These are phyloP conservation scores for Sturmia bella DNA, from an alignment of 2,888 invertebrate species.

Conservation along the genomic window DNA sequence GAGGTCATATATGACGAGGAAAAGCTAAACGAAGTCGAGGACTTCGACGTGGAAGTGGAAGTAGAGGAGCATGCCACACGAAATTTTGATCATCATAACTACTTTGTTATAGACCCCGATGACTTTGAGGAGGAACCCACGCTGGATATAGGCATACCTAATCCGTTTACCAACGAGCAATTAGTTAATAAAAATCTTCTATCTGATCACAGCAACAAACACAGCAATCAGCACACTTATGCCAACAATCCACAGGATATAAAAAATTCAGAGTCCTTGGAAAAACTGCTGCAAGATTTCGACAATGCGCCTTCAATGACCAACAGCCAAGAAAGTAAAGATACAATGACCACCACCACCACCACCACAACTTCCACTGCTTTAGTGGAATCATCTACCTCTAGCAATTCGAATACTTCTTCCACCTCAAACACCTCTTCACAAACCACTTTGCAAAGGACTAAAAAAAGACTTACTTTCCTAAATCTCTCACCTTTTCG, in stretches of 20 bases:
- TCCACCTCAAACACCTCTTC: constrained; percentile 72
- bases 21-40: constrained; percentile 40
- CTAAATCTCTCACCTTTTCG: constrained; percentile 80
- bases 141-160: constrained; percentile 78
- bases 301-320: constrained; percentile 75
- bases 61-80: neutral
- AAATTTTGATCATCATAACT: constrained; percentile 81
- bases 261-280: constrained; percentile 71
- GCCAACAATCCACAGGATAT: constrained; percentile 50
- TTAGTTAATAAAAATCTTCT: constrained; percentile 77
- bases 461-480: constrained; percentile 79
- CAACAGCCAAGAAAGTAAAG: constrained; percentile 79
- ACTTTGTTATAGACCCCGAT: constrained; percentile 80
- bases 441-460: constrained; percentile 73
- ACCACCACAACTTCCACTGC: constrained; percentile 77
- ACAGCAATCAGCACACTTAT: constrained; percentile 54
- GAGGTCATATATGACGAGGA: constrained; percentile 81
- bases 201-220: constrained; percentile 55
- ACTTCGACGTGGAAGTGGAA: constrained; percentile 19
- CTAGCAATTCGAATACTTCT: constrained; percentile 75
- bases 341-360: constrained; percentile 69
- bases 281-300: constrained; percentile 73
- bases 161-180: constrained; percentile 79
- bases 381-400: constrained; percentile 78
- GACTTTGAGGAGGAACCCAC: constrained; percentile 75